These are phyloP conservation scores for Falcaria lacertinaria DNA, from an alignment of 2,888 invertebrate genomes.

Conservation along the genomic window DNA sequence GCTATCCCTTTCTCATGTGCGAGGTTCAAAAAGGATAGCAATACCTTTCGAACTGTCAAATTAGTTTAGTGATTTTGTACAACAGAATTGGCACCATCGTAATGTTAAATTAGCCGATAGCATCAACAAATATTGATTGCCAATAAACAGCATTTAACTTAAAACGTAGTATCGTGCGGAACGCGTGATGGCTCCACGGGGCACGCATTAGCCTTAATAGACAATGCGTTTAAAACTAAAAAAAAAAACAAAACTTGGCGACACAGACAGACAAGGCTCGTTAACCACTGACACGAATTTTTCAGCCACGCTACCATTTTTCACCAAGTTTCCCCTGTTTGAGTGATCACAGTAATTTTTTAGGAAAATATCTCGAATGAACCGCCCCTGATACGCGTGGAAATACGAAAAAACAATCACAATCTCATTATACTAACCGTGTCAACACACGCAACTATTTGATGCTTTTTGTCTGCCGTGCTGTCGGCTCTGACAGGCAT, in stretches of 20 bases:
- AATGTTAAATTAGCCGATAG: not conserved
- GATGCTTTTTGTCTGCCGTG: slow-evolving; percentile 18
- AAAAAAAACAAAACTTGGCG: slow-evolving; percentile 42
- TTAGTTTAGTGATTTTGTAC: too few relatives aligned
- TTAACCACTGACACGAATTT: slow-evolving; percentile 51
- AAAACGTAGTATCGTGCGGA: slow-evolving; percentile 23
- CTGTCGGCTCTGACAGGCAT: slow-evolving; percentile 9
- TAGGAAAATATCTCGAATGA: slow-evolving; percentile 20
- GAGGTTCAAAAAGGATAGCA: too few relatives aligned
- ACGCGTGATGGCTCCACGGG: slow-evolving; percentile 8
- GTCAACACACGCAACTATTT: slow-evolving; percentile 52
- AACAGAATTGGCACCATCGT: too few relatives aligned
- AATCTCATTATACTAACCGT: slow-evolving; percentile 54
- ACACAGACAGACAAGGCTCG: slow-evolving; percentile 58
- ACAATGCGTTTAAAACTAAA: slow-evolving; percentile 49
- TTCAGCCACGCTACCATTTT: slow-evolving; percentile 34
- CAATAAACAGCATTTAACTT: slow-evolving; percentile 7
- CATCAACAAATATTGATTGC: not conserved
- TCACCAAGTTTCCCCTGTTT: slow-evolving; percentile 48
- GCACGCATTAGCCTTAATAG: slow-evolving; percentile 46
- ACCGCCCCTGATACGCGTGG: slow-evolving; percentile 27
- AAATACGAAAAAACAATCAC: slow-evolving; percentile 52
- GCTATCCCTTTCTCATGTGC: too few relatives aligned
- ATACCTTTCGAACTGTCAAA: too few relatives aligned
- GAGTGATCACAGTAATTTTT: slow-evolving; percentile 60